A percentile compares a stretch with the other conserved stretches of the same genome.
Conservation (phyloP, 2,888 invertebrate species). For the Apotomis turbidana region DNA sequence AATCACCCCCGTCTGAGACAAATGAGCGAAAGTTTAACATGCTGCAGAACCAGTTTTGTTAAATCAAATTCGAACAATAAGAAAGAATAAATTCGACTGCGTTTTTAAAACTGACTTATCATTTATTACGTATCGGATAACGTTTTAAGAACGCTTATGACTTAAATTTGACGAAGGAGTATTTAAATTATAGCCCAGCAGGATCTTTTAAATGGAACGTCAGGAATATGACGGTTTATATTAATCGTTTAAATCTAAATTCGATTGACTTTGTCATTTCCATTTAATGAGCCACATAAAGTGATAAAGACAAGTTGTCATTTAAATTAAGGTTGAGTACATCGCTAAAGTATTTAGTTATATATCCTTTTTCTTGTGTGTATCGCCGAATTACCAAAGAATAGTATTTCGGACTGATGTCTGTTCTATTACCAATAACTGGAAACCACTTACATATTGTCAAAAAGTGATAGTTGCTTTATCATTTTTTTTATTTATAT, state of each 20-base stretch:
- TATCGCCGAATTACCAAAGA: too few species aligned
- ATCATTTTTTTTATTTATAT: too few species aligned
- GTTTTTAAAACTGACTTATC: conserved; percentile 28
- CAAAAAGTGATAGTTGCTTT: too few species aligned
- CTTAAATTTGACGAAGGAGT: not conserved
- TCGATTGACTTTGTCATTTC: too few species aligned
- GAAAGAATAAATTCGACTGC: conserved; percentile 21
- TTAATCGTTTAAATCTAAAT: not conserved
- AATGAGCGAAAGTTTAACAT: conserved; percentile 43
- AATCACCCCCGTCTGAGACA: conserved; percentile 40
- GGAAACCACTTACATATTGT: too few species aligned
- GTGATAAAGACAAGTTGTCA: too few species aligned
- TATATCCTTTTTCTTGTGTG: too few species aligned
- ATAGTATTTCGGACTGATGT: too few species aligned
- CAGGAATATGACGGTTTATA: not conserved
- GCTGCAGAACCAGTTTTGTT: conserved; percentile 40
- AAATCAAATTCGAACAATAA: conserved; percentile 42
- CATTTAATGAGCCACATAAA: too few species aligned
- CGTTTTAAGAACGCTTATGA: conserved; percentile 13
- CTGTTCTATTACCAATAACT: too few species aligned
- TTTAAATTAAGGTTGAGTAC: too few species aligned
- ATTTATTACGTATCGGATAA: conserved; percentile 30
- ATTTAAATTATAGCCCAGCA: not conserved
- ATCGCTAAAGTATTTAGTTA: too few species aligned
- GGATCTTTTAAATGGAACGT: conserved; percentile 2